Conservation (phyloP, 2,797 vertebrate species). For the Varecia variegata region DNA sequence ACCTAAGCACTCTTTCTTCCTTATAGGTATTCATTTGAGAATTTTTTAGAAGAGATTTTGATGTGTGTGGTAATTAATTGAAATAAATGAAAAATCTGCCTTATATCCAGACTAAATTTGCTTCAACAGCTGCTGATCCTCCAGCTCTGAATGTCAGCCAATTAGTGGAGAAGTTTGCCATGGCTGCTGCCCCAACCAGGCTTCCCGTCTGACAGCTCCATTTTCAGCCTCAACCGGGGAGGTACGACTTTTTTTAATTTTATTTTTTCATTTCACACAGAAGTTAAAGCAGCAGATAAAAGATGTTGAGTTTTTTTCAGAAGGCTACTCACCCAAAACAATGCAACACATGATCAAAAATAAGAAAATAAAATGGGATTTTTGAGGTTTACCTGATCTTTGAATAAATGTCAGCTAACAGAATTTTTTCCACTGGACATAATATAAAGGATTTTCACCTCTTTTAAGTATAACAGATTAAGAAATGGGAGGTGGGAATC, state of each 20-base stretch:
- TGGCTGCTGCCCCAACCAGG: slow-evolving; percentile 38
- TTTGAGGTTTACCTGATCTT: background rate
- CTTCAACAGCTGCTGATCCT: slow-evolving; percentile 66
- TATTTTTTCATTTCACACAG: background rate
- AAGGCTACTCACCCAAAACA: background rate
- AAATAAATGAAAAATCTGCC: slow-evolving; percentile 73
- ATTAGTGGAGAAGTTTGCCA: slow-evolving; percentile 60
- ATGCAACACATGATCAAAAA: background rate
- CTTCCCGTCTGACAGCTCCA: slow-evolving; percentile 51
- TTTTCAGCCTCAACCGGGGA: slow-evolving; percentile 37
- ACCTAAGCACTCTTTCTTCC: background rate
- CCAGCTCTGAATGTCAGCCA: slow-evolving; percentile 67
- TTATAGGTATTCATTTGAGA: slow-evolving; percentile 47
- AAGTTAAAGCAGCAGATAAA: slow-evolving; percentile 24
- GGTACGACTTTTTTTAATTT: background rate
- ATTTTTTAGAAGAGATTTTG: slow-evolving; percentile 51
- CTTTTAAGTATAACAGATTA: background rate
- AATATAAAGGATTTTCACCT: background rate
- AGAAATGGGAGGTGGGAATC: background rate
- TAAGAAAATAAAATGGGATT: background rate
- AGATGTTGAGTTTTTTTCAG: background rate
- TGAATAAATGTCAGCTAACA: background rate
- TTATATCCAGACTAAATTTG: slow-evolving; percentile 60
- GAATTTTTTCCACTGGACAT: background rate
- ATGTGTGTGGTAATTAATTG: slow-evolving; percentile 69